Evolutionary conservation across 2,797 vertebrate species (phyloP).

Genomic region (Eulemur mongoz): DNA sequence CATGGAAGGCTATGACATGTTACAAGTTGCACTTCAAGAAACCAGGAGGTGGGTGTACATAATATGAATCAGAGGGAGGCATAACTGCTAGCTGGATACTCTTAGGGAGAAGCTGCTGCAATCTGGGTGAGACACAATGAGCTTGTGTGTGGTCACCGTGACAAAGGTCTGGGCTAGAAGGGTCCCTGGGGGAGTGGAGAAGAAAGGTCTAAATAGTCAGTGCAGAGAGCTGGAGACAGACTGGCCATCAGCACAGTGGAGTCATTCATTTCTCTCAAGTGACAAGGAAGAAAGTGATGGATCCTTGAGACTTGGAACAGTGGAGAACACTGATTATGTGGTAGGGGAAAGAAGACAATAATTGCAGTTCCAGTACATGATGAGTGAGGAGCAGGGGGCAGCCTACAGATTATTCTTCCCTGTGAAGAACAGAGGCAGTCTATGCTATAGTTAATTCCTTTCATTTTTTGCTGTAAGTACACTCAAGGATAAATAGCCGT

Average conservation of each 20-base stretch:
- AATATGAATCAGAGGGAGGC: neutral
- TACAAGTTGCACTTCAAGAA: neutral
- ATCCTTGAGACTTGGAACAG: neutral
- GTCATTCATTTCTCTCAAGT: neutral
- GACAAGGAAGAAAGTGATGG: neutral
- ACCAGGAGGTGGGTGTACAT: neutral
- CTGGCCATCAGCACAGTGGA: neutral
- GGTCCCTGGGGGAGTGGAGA: neutral
- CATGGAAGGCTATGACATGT: neutral
- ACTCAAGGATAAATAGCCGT: neutral
- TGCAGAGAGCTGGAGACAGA: neutral
- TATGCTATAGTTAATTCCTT: neutral
- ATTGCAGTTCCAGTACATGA: neutral
- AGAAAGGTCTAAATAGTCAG: neutral
- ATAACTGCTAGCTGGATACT: neutral
- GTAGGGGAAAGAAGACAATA: neutral
- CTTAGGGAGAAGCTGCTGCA: neutral
- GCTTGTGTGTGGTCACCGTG: neutral
- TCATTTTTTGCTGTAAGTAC: neutral
- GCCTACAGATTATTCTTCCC: neutral
- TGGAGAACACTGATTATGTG: neutral
- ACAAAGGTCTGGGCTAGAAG: neutral
- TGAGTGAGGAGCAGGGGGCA: neutral
- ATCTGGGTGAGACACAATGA: neutral
- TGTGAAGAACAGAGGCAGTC: neutral